Evolutionary conservation across 2,888 invertebrate genomes (phyloP).

Genomic region (Tenthredo distinguenda): DNA sequence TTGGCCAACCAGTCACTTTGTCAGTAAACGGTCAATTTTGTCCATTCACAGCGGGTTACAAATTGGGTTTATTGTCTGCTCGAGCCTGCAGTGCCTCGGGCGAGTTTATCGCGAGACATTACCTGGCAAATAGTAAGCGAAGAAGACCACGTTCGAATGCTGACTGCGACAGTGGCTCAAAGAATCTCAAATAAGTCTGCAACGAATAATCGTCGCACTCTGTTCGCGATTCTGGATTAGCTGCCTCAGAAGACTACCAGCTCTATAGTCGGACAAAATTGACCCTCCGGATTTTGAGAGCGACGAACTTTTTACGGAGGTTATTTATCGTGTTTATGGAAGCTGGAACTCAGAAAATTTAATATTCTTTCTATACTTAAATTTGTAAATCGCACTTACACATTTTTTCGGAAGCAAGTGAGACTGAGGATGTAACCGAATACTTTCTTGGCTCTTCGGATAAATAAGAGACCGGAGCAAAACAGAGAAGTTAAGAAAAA

Average conservation of each 20-base stretch:
- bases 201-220: neutral
- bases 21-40: too few relatives aligned
- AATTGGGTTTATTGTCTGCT: neutral
- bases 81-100: neutral
- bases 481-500: too few relatives aligned
- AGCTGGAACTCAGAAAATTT: too few relatives aligned
- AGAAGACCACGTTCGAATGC: neutral
- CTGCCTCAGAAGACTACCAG: slow-evolving; percentile 1
- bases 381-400: neutral
- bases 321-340: neutral
- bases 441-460: too few relatives aligned
- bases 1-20: too few relatives aligned
- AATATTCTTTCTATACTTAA: neutral
- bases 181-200: neutral
- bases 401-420: slow-evolving; percentile 15
- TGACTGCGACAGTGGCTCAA: neutral
- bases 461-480: too few relatives aligned
- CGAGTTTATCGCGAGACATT: neutral
- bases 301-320: slow-evolving; percentile 14
- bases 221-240: neutral
- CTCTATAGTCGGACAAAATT: neutral
- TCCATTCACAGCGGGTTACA: too few relatives aligned
- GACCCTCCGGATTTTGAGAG: neutral
- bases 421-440: too few relatives aligned
- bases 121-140: neutral